Evolutionary conservation across 2,888 invertebrate species (phyloP).

Genomic region (Julus scandinavius): DNA sequence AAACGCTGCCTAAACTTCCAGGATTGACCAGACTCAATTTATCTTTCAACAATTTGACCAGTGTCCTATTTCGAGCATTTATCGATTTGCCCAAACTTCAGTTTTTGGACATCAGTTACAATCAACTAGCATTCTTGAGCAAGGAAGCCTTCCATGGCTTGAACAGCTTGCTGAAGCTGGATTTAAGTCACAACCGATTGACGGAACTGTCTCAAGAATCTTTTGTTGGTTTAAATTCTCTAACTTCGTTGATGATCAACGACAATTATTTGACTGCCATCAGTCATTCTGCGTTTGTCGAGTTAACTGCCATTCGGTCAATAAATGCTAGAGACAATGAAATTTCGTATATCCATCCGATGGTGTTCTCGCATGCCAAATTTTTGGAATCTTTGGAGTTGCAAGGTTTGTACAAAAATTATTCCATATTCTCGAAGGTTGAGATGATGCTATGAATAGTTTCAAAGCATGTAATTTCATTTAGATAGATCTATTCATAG

Average conservation of each 20-base stretch:
- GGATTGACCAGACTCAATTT: slow-evolving; percentile 2
- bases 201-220: slow-evolving; percentile 77
- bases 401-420: slow-evolving; percentile 16
- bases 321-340: slow-evolving; percentile 46
- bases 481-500: too few species aligned
- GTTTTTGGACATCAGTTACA: slow-evolving; percentile 83
- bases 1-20: background rate
- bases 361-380: background rate
- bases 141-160: slow-evolving; percentile 84
- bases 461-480: too few species aligned
- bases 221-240: slow-evolving; percentile 78
- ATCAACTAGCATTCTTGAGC: slow-evolving; percentile 83
- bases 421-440: too few species aligned
- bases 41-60: slow-evolving; percentile 22
- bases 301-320: background rate
- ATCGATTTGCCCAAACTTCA: slow-evolving; percentile 68
- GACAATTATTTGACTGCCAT: slow-evolving; percentile 57
- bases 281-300: background rate
- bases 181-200: slow-evolving; percentile 80
- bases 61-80: background rate
- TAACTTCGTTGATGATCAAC: slow-evolving; percentile 73
- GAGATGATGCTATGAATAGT: too few species aligned
- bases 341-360: slow-evolving; percentile 36
- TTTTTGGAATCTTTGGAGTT: slow-evolving; percentile 46
- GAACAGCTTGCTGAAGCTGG: slow-evolving; percentile 57